These are phyloP conservation scores for Coracopsis vasa DNA, from an alignment of 2,113 vertebrate species.

Conservation along the genomic window DNA sequence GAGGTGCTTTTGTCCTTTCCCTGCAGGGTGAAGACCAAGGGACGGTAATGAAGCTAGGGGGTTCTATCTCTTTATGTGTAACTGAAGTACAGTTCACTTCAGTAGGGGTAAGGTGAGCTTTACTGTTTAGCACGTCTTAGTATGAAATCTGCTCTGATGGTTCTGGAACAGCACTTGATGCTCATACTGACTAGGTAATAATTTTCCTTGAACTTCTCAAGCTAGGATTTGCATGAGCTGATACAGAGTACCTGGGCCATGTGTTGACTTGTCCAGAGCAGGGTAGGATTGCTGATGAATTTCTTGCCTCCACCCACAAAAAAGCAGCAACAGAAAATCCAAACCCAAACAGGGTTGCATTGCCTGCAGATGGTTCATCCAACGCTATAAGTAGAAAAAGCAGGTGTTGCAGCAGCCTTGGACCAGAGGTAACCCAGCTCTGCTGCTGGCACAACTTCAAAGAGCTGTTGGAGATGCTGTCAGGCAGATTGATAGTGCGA, in stretches of 20 bases:
- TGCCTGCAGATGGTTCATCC: conserved; percentile 63
- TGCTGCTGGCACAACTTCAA: conserved; percentile 46
- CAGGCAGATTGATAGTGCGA: conserved; percentile 55
- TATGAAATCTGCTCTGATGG: not conserved
- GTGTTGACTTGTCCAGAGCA: conserved; percentile 45
- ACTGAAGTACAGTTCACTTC: not conserved
- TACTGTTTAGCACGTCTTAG: not conserved
- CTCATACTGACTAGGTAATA: not conserved
- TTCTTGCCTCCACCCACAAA: conserved; percentile 3
- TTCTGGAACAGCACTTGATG: not conserved
- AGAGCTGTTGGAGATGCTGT: conserved; percentile 56
- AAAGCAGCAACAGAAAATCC: conserved; percentile 12
- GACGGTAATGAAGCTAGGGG: not conserved
- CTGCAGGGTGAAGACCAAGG: not conserved
- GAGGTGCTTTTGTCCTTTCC: not conserved
- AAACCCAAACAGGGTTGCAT: not conserved
- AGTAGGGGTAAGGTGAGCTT: not conserved
- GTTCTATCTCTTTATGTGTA: not conserved
- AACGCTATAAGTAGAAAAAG: not conserved
- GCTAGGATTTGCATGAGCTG: not conserved
- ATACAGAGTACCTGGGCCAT: not conserved
- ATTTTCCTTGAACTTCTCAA: not conserved
- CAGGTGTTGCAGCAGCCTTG: conserved; percentile 68
- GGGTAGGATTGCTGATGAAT: conserved; percentile 40
- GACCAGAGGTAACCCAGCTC: conserved; percentile 62